These are phyloP conservation scores for Sisor rabdophorus DNA, from an alignment of 2,113 vertebrate genomes.

Conservation along the genomic window DNA sequence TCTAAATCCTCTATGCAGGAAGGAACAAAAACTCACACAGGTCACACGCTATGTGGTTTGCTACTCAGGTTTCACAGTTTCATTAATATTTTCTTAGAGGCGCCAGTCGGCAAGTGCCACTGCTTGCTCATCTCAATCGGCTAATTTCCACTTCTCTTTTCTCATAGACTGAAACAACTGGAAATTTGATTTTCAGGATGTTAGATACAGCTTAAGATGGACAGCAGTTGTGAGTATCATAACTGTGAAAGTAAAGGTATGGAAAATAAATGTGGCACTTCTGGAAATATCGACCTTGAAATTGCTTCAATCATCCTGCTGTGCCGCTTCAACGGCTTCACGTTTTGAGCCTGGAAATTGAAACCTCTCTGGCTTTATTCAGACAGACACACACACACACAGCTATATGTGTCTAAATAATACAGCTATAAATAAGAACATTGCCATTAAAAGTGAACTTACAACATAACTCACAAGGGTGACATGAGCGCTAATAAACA, in stretches of 20 bases:
- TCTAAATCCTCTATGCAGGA: constrained; percentile 55
- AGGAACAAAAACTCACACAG: constrained; percentile 5
- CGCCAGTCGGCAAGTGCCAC: constrained; percentile 19
- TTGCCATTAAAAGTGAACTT: background rate
- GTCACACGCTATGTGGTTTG: constrained; percentile 20
- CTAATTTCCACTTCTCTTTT: constrained; percentile 8
- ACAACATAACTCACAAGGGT: background rate
- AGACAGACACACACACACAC: background rate
- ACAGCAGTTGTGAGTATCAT: background rate
- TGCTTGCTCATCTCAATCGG: constrained; percentile 9
- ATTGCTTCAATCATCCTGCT: constrained; percentile 17
- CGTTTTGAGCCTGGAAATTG: background rate
- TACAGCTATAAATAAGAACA: background rate
- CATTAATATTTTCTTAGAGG: constrained; percentile 29
- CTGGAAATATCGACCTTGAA: constrained; percentile 19
- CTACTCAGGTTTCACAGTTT: constrained; percentile 20
- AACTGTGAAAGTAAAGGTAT: background rate
- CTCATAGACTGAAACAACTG: constrained; percentile 19
- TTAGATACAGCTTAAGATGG: constrained; percentile 7
- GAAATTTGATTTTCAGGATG: background rate
- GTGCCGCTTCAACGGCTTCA: background rate
- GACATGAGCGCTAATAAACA: background rate
- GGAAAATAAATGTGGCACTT: background rate
- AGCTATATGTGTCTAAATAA: background rate
- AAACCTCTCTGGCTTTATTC: background rate